These are phyloP conservation scores for Cygnus buccinator DNA, from an alignment of 2,113 vertebrate species.

Conservation along the genomic window DNA sequence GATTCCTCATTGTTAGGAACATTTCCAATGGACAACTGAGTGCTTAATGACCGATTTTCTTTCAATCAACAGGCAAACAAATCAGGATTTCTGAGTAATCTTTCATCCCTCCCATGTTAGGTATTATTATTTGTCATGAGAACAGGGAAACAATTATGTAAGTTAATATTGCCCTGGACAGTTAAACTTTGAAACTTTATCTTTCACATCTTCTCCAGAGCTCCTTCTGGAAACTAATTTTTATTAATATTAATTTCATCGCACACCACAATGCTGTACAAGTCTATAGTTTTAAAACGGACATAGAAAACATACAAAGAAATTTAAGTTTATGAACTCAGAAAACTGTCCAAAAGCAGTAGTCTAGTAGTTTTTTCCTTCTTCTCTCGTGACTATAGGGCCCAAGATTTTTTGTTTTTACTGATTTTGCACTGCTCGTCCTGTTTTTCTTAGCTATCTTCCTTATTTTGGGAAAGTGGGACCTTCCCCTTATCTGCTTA, in stretches of 20 bases:
- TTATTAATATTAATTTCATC: neutral
- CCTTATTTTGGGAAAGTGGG: too few relatives aligned
- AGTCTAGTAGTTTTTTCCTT: neutral
- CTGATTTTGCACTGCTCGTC: too few relatives aligned
- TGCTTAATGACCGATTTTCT: constrained; percentile 34
- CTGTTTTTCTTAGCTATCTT: too few relatives aligned
- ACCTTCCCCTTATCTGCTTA: too few relatives aligned
- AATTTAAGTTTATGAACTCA: neutral
- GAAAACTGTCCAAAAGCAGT: neutral
- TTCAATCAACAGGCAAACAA: constrained; percentile 20
- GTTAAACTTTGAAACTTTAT: neutral
- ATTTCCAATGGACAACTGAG: constrained; percentile 4
- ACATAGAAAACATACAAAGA: neutral
- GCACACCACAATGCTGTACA: neutral
- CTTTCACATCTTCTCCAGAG: neutral
- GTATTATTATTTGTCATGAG: neutral
- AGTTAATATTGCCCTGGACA: neutral
- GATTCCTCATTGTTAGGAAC: constrained; percentile 23
- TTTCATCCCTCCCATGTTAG: neutral
- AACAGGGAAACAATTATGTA: neutral
- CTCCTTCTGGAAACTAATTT: neutral
- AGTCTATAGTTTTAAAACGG: neutral
- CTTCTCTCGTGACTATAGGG: too few relatives aligned
- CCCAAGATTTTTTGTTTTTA: too few relatives aligned
- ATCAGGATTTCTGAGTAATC: neutral